Base-by-base conservation (phyloP, 2,888 invertebrate genomes). In the Drosophila picticornis region DNA sequence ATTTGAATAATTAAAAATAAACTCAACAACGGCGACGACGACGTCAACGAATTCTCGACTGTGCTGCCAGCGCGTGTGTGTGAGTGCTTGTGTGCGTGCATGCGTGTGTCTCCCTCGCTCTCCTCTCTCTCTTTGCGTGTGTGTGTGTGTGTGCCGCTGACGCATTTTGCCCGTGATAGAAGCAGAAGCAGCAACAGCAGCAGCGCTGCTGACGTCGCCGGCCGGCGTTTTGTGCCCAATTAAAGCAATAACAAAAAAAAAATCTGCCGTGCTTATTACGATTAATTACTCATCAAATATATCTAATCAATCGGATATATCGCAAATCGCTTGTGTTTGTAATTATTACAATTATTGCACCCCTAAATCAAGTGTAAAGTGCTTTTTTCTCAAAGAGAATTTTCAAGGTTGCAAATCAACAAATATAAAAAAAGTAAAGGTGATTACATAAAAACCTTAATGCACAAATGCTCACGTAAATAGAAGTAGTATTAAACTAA, bases 191-290 rank as follows among this genome's bases (percentile, higher is more conserved):
- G 34, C 13, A 34, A 52, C 64, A 53, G 50, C 57, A 61, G 74
- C 76, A 53, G 22, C 51, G 52, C 51, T 10, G 59, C 65, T 68
- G 61, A 74, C 88, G 82, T 72, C 78, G 91, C 92, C 91, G 92
- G 91, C 91, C 91, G 91, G 91, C 90, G 75, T 92, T 92, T 92
- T 91, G 91, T 91, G 88, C 91, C 86, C 92, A 91, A 90, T 91
- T 88, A 88, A 86, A 77, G 80, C 80, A 90, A 79, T 83, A 91
- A 90, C 84, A 90, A 88, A 76, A 48, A 27, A 27, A 65, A 59
- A 36, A 32, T 59, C 64, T 50, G 22, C 51, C 62, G 77, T 64
- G 46, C 46, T 46, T 25, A 46, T 25, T 46, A 16, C 46, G 25
- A 25, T 9, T 46, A 46, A 16, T 46, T 25, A 25, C 46, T 46